Base-by-base conservation (phyloP, 2,888 invertebrate genomes). In the Agelastica alni region DNA sequence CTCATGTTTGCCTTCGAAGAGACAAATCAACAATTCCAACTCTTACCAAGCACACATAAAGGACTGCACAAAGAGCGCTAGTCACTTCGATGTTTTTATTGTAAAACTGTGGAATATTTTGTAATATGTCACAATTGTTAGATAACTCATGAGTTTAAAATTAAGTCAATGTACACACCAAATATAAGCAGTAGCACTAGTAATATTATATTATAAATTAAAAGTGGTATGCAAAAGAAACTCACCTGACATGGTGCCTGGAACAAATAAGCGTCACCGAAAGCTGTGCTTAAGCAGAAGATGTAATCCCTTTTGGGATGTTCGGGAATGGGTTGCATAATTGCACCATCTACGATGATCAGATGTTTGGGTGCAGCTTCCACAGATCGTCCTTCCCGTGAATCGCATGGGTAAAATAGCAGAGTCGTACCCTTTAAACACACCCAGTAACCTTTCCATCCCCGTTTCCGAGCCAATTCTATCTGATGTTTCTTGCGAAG, bases 391-490 rank as follows among this genome's bases (percentile, higher is more conserved):
- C 91, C 91, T 75, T 94, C 94, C 60, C 93, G 87, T 34, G 93
- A 93, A 77, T 95, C 94, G 78, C 94, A 95, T 2, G 94, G 94
- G 79, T 96, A 96, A 81, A 97, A 97, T 55, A 96, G 85, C 55
- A 97, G 81, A 39, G 96, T 96, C 56, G 96, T 96, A 66, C 97
- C 97, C 78, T 96, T 97, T 68, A 98, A 82, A 78, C 96, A 96
- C 48, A 97, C 96, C 96, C 96, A 97, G 78, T 97, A 97, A 61
- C 95, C 95, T 79, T 96, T 96, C 97, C 97, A 98, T 63, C 94
- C 96, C 36, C 96, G 86, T 77, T 96, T 94, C 53, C 95, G 86
- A 37, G 96, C 96, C 77, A 97, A 80, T 79, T 96, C 96, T 75
- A 96, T 92, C 80, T 95, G 95, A 80, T 95, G 93, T 78, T 96